Evolutionary conservation across 92 coral and sea anemone species (phyloP).

Genomic region (Porites lobata): DNA sequence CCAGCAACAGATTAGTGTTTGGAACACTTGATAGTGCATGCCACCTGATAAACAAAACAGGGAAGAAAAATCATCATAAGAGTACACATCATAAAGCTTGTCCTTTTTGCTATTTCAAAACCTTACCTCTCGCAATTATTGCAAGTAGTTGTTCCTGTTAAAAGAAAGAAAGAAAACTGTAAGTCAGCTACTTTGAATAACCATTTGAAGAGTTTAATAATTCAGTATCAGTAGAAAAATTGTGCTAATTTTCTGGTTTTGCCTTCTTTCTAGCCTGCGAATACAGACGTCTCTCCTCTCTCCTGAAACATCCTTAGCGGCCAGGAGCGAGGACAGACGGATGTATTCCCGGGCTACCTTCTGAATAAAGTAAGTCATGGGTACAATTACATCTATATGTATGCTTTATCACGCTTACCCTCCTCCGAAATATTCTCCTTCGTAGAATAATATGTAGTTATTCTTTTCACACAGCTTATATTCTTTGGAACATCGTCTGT

Average conservation of each 20-base stretch:
- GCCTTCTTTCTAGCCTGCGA: no score
- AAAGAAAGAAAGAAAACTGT: not conserved
- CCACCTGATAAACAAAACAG: conserved; percentile 32
- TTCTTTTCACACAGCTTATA: conserved; percentile 82
- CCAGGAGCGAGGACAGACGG: no score
- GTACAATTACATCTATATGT: not conserved
- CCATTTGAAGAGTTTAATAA: no score
- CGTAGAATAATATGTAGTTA: conserved; percentile 89
- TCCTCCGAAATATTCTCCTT: conserved; percentile 47
- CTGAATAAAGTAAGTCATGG: no score
- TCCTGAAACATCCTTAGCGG: no score
- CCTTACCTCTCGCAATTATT: conserved; percentile 19
- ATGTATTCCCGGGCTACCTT: no score
- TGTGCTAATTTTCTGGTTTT: no score
- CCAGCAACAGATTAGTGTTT: conserved; percentile 81
- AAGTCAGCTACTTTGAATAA: not conserved
- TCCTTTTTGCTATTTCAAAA: not conserved
- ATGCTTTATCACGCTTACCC: conserved; percentile 24
- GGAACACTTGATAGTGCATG: conserved; percentile 82
- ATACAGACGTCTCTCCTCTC: no score
- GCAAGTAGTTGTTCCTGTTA: conserved; percentile 40
- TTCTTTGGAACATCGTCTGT: conserved; percentile 80
- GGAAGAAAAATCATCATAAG: not conserved
- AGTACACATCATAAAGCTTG: not conserved
- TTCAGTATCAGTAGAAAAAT: not conserved